phyloP scores from a whole-genome alignment of 2,797 vertebrate species.

The Loriculus beryllinus region DNA sequence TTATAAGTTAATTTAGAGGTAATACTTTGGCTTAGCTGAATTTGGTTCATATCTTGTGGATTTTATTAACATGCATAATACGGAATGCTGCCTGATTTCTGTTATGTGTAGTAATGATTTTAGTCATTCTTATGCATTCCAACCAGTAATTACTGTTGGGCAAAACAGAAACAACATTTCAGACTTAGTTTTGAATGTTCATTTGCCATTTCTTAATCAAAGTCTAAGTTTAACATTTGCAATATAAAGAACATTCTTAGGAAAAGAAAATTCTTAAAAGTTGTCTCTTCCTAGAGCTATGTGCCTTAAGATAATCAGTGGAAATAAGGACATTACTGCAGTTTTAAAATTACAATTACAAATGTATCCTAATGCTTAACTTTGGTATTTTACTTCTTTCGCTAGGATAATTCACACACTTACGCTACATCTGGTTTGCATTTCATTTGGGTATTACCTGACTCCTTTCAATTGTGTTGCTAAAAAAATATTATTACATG shows the following conservation, averaged over 20 bases:
- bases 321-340: not conserved
- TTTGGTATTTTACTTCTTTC: not conserved
- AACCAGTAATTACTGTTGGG: not conserved
- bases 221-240: not conserved
- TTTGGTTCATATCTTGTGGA: not conserved
- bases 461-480: not conserved
- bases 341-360: not conserved
- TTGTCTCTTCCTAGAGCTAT: not conserved
- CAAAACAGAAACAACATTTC: not conserved
- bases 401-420: not conserved
- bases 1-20: not conserved
- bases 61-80: not conserved
- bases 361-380: not conserved
- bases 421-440: not conserved
- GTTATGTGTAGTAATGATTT: not conserved
- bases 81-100: not conserved
- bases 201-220: not conserved
- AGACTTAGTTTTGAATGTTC: not conserved
- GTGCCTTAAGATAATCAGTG: not conserved
- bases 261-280: not conserved
- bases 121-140: not conserved
- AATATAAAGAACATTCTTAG: not conserved
- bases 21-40: not conserved
- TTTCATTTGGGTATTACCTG: not conserved
- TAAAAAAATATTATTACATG: not conserved